Percentiles rank a stretch among this genome's conserved stretches.
Evolutionary conservation across 1,140 invertebrate species (phyloP).

Genomic region (Tetraneura akinire): DNA sequence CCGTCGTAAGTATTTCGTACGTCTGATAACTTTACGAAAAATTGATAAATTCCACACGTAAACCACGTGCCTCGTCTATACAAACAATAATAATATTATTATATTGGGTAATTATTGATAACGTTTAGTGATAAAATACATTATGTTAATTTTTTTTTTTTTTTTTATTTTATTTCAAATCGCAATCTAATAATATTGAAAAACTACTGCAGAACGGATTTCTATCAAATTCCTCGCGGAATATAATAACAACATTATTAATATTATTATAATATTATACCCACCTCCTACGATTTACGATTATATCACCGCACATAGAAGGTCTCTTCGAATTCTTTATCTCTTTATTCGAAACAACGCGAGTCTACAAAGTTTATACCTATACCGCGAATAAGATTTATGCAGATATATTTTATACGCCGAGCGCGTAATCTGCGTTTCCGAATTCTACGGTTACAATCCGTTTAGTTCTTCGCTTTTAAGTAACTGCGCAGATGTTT

Average conservation of each 20-base stretch:
- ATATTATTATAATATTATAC: too few species aligned
- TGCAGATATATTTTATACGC: not conserved
- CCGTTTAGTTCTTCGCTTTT: not conserved
- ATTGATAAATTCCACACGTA: too few species aligned
- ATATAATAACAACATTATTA: not conserved
- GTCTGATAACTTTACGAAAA: too few species aligned
- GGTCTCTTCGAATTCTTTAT: conserved; percentile 15
- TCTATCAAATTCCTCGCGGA: not conserved
- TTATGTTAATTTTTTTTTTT: too few species aligned
- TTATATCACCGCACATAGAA: too few species aligned
- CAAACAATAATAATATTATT: too few species aligned
- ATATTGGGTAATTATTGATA: too few species aligned
- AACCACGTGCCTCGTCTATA: too few species aligned
- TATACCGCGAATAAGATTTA: not conserved
- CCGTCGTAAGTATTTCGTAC: too few species aligned
- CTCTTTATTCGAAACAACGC: not conserved
- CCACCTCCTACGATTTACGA: not conserved
- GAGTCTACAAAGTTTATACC: not conserved
- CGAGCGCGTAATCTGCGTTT: not conserved
- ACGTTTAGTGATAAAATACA: too few species aligned
- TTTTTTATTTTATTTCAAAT: not conserved
- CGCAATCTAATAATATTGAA: not conserved
- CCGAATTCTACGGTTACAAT: not conserved
- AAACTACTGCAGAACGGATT: not conserved
- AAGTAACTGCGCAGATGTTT: not conserved